Percentiles rank a stretch among this genome's conserved stretches.
Conservation (phyloP, 2,113 vertebrate species). For the Notothenia rossii region DNA sequence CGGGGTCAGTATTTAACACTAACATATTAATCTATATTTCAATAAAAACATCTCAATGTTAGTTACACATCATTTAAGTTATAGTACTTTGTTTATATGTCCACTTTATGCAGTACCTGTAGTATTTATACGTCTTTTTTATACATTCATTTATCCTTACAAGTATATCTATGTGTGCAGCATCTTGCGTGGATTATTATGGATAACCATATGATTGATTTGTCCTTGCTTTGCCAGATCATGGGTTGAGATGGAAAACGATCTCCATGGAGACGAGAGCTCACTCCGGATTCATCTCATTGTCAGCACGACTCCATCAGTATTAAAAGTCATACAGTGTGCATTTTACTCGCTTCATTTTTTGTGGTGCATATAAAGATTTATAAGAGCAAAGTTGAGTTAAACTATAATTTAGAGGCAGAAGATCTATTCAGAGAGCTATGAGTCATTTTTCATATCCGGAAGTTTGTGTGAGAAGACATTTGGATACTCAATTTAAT, state of each 20-base stretch:
- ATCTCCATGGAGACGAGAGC: slow-evolving; percentile 51
- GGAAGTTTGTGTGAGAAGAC: no score
- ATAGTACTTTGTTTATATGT: background rate
- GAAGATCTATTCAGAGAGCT: background rate
- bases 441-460: background rate
- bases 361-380: background rate
- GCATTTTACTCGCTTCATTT: background rate
- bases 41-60: background rate
- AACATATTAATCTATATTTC: background rate
- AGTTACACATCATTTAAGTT: background rate
- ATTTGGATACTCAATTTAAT: background rate
- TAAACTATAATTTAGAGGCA: background rate
- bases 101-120: background rate
- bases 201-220: slow-evolving; percentile 29
- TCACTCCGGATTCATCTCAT: slow-evolving; percentile 25
- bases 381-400: background rate
- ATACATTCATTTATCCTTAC: background rate
- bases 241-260: slow-evolving; percentile 67
- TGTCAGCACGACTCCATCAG: slow-evolving; percentile 5
- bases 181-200: background rate
- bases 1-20: slow-evolving; percentile 79
- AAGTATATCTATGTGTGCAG: background rate
- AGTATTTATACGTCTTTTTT: background rate
- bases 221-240: slow-evolving; percentile 68
- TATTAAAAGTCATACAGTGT: slow-evolving; percentile 62